A percentile compares a stretch with the other conserved stretches of the same genome.
phyloP scores from a whole-genome alignment of 1,140 invertebrate genomes.

The Paraescarpia echinospica region DNA sequence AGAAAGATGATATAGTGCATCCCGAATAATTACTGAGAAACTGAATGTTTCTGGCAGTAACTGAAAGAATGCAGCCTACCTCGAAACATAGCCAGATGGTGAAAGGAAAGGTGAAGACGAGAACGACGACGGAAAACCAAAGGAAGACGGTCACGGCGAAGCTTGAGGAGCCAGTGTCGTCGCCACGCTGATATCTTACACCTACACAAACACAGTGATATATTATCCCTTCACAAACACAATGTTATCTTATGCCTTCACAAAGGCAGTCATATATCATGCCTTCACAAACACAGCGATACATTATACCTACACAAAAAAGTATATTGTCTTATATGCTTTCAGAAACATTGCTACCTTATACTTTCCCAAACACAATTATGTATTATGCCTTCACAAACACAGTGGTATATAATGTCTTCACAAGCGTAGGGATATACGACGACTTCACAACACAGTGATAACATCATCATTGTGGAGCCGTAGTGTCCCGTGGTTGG shows the following conservation, averaged over 20 bases:
- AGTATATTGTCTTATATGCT: not conserved
- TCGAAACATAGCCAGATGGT: slow-evolving; percentile 27
- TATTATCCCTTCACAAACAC: not conserved
- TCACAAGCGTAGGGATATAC: not conserved
- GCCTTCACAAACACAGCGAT: not conserved
- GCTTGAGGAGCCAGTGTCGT: not conserved
- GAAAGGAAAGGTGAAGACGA: slow-evolving; percentile 27
- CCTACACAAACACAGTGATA: not conserved
- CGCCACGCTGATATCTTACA: not conserved
- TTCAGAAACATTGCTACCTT: too few species aligned
- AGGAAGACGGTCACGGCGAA: slow-evolving; percentile 22
- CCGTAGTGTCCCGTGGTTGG: too few species aligned
- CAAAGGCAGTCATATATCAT: not conserved
- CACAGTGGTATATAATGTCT: not conserved
- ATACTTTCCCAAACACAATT: not conserved
- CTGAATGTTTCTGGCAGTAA: too few species aligned
- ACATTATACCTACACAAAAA: not conserved
- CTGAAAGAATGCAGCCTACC: too few species aligned
- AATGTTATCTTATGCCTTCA: not conserved
- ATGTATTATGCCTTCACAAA: not conserved
- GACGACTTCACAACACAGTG: too few species aligned
- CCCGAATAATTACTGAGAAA: too few species aligned
- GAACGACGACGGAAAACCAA: slow-evolving; percentile 20
- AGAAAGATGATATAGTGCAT: too few species aligned
- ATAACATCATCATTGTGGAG: too few species aligned